Base-by-base conservation (phyloP, 1,140 invertebrate species). In the Ooceraea biroi region DNA sequence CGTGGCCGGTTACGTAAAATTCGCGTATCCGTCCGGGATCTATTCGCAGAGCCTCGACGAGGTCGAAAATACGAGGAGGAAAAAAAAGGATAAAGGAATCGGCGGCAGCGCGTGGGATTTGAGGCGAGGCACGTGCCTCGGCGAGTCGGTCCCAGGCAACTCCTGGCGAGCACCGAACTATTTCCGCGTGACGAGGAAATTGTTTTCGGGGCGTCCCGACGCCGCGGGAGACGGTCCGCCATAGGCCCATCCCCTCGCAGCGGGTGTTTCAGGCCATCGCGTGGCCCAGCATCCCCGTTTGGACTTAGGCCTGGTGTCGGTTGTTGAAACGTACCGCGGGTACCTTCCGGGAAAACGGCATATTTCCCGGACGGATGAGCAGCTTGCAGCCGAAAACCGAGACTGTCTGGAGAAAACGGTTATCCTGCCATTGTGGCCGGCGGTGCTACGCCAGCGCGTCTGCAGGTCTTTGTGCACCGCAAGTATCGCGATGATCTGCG, bases 131-230 rank as follows among this genome's bases (percentile, higher is more conserved):
- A 92, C 88, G 91, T 90, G 91, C 88, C 91, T 30, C 25, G 27
- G 3, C 72, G 87, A 78, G 65, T 68, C 46, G 14, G 10, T 65
- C 77, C 52, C 63, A 46, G 57, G 71, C 74, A 68, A 89, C 91
- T 91, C 90, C 84, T 58, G 89, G 82, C 86, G 88, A 66, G 78
- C 73, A 66, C 27, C 78, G 89, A 89, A 91, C 91, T 91, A 92
- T 92, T 93, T 93, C 91, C 92, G 89, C 92, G 85, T 92, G 85
- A 90, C 84, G 85, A 85, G 90, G 88, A 92, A 91, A 93, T 91
- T 90, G 91, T 91, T 91, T 90, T 85, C 74, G 82, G 68, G 65
- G 52, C 77, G 78, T 86, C 82, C 48, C 76, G 72, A 76, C 91
- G 61, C 91, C 65, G 90, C 91, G 90, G 91, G 91, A 92, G 88